Conservation (phyloP, 1,140 invertebrate species). For the Heliconius hewitsoni region DNA sequence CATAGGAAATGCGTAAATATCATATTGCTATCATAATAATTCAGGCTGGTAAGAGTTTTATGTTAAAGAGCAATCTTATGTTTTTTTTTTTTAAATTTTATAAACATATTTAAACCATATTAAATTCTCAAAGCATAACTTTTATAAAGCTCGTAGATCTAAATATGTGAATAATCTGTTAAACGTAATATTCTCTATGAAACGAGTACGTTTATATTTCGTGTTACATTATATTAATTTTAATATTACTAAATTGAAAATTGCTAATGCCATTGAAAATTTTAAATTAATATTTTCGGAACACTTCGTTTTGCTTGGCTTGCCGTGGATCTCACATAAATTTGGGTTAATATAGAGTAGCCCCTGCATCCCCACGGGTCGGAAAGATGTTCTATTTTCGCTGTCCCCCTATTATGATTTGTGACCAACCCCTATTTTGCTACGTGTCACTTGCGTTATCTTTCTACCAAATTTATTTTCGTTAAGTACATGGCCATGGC, state of each 20-base stretch:
- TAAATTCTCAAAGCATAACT: too few relatives aligned
- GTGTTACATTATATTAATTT: background rate
- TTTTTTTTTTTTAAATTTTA: too few relatives aligned
- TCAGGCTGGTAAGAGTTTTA: background rate
- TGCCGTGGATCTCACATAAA: constrained; percentile 18
- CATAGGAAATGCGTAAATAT: background rate
- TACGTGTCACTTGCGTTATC: constrained; percentile 13
- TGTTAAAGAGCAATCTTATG: background rate
- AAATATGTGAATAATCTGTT: too few relatives aligned
- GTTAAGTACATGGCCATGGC: background rate
- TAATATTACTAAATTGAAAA: background rate
- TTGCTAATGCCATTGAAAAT: background rate
- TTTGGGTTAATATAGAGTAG: constrained; percentile 28
- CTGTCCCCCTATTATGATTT: constrained; percentile 32
- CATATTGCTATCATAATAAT: constrained; percentile 7
- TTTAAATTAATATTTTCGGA: constrained; percentile 2
- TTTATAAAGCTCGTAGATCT: too few relatives aligned
- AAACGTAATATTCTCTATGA: too few relatives aligned
- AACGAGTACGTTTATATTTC: too few relatives aligned
- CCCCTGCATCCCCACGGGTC: constrained; percentile 26
- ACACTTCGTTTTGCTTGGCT: background rate
- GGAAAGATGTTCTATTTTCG: constrained; percentile 35
- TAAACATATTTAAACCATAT: background rate
- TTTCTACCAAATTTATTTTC: constrained; percentile 10
- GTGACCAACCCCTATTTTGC: constrained; percentile 24